Conservation (phyloP, 1,140 invertebrate genomes). For the Elysia chlorotica region DNA sequence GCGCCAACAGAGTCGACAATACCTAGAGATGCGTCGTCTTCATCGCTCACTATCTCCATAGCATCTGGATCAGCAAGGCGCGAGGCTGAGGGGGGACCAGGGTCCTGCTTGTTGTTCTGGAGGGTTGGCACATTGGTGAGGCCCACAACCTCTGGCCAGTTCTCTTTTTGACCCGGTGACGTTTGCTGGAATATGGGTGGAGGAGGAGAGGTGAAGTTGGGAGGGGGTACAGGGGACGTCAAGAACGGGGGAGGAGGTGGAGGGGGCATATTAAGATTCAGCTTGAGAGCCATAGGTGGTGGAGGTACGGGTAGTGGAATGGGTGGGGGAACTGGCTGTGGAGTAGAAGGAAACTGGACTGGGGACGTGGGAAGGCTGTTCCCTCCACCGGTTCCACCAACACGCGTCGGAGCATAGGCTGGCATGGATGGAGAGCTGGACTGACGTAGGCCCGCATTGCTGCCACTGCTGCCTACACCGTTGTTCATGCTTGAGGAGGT, state of each 20-base stretch:
- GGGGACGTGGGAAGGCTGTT: constrained; percentile 11
- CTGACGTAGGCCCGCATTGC: not conserved
- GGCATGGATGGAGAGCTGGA: too few relatives aligned
- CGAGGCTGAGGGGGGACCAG: constrained; percentile 27
- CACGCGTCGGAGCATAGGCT: too few relatives aligned
- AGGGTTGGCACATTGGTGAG: too few relatives aligned
- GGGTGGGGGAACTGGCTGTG: constrained; percentile 19
- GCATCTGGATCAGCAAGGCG: constrained; percentile 36
- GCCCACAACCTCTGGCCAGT: constrained; percentile 21
- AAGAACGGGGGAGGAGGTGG: constrained; percentile 14
- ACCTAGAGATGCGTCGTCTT: constrained; percentile 4
- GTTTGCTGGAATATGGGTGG: constrained; percentile 23
- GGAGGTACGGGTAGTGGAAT: constrained; percentile 25
- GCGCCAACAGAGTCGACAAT: not conserved
- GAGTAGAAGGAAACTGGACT: constrained; percentile 4
- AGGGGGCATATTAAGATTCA: constrained; percentile 19
- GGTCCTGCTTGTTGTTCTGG: too few relatives aligned
- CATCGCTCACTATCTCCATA: constrained; percentile 3
- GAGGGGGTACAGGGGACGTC: constrained; percentile 1
- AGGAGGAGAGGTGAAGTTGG: not conserved
- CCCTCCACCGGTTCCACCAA: too few relatives aligned
- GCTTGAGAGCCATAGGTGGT: not conserved
- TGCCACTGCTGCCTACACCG: not conserved
- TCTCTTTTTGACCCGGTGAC: constrained; percentile 28
- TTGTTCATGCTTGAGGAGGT: too few relatives aligned